Evolutionary conservation across 2,888 invertebrate species (phyloP).

Genomic region (Ochlodes sylvanus): DNA sequence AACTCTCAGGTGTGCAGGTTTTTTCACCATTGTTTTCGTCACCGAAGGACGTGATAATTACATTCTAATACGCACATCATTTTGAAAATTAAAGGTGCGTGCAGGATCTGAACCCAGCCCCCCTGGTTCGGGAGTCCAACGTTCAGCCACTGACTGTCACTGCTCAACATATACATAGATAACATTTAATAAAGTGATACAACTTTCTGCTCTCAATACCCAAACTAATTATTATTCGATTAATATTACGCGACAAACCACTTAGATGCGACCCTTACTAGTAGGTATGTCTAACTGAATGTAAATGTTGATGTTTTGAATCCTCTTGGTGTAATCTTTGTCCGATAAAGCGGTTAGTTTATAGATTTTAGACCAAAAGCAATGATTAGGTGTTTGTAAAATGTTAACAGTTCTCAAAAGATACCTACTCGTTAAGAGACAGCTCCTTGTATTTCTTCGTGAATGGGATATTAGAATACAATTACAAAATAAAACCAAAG

Average conservation of each 20-base stretch:
- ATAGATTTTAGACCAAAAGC: background rate
- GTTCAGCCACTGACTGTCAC: conserved; percentile 39
- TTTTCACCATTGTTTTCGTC: too few relatives aligned
- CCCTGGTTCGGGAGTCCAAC: too few relatives aligned
- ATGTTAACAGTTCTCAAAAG: background rate
- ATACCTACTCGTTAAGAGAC: too few relatives aligned
- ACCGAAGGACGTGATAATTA: too few relatives aligned
- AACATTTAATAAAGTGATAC: conserved; percentile 74
- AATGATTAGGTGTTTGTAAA: too few relatives aligned
- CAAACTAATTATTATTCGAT: conserved; percentile 48
- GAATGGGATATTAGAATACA: too few relatives aligned
- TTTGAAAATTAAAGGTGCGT: too few relatives aligned
- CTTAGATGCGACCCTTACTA: background rate
- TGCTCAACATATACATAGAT: conserved; percentile 74
- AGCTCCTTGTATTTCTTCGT: too few relatives aligned
- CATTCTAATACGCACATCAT: too few relatives aligned
- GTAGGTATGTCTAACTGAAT: conserved; percentile 9
- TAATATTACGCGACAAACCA: conserved; percentile 2
- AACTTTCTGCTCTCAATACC: conserved; percentile 62
- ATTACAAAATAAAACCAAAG: too few relatives aligned
- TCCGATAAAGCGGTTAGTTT: conserved; percentile 1
- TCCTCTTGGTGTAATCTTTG: conserved; percentile 1
- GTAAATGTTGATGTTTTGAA: conserved; percentile 10
- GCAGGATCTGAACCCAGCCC: too few relatives aligned
- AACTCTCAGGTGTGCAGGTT: too few relatives aligned